Evolutionary conservation across 2,888 invertebrate species (phyloP).

Genomic region (Boloria selene): DNA sequence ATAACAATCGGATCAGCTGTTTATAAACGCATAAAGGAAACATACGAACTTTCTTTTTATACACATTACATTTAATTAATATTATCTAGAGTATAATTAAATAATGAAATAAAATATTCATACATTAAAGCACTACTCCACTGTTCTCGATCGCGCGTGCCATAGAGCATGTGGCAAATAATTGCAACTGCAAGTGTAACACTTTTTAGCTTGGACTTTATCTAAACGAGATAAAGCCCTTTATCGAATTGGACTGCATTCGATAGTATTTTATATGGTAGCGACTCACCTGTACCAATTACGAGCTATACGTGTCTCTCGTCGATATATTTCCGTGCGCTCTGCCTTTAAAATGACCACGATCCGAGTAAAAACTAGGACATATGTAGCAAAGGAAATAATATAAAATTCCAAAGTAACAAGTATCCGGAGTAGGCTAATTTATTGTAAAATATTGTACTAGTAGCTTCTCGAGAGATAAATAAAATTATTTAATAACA

Average conservation of each 20-base stretch:
- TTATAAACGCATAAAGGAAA: too few relatives aligned
- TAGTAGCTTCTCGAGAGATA: neutral
- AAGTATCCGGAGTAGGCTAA: conserved; percentile 1
- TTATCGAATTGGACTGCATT: conserved; percentile 20
- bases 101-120: conserved; percentile 3
- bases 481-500: neutral
- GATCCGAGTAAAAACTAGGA: conserved; percentile 6
- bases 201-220: conserved; percentile 37
- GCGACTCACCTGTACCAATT: conserved; percentile 57
- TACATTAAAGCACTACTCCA: conserved; percentile 23
- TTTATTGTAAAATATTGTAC: neutral
- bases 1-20: too few relatives aligned
- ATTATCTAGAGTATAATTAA: neutral
- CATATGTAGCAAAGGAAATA: conserved; percentile 5
- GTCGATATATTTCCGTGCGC: conserved; percentile 46
- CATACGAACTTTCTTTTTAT: too few relatives aligned
- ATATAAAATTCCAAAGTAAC: conserved; percentile 6
- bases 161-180: conserved; percentile 53
- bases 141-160: conserved; percentile 54
- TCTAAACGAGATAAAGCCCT: conserved; percentile 34
- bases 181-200: conserved; percentile 35
- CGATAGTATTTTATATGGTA: conserved; percentile 27
- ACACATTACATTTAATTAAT: too few relatives aligned
- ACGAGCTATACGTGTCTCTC: conserved; percentile 52
- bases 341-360: conserved; percentile 13